Evolutionary conservation across 2,113 vertebrate genomes (phyloP), one percentile per base, ranked within the genome.

Genomic region (Cariama cristata): DNA sequence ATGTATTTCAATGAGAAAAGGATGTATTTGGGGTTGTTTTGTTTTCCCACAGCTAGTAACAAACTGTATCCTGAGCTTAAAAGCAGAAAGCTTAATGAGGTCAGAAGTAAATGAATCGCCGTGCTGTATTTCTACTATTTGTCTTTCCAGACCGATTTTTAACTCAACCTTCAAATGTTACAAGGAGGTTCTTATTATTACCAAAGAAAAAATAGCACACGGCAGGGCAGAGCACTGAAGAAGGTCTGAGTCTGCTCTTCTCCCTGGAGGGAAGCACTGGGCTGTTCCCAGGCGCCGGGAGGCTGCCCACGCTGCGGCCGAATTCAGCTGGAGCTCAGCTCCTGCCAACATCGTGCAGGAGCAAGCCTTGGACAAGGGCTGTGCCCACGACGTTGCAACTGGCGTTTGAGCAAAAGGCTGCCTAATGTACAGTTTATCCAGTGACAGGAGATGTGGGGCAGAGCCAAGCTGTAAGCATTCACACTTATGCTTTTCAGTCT

Each of bases 331-430:
- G 44, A 72, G 33, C 45, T 50, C 11, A 6, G 40, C 33, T 56
- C 26, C 59, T 4, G 0, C 24, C 4, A 4, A 13, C 47, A 42
- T 17, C 2, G 0, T 0, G 2, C 5, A 0, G 28, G 28, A 74
- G 11, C 22, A 33, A 84, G 27, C 30, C 56, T 69, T 3, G 2
- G 38, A 45, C 24, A 49, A 56, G 40, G 33, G 15, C 60, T 47
- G 21, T 53, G 35, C 19, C 52, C 16, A 5, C 2, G 1, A 16
- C 5, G 2, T 6, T 32, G 11, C 40, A 16, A 18, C 28, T 15
- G 64, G 33, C 2, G 4, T 50, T 38, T 28, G 40, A 76, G 60
- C 27, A 35, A 45, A 71, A 88, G 14, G 14, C 33, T 59, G n/a
- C 14, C 20, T 44, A 4, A 28, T 9, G 18, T 27, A 21, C 14